Base-by-base conservation (phyloP, 2,797 vertebrate genomes). In the Acomys russatus region DNA sequence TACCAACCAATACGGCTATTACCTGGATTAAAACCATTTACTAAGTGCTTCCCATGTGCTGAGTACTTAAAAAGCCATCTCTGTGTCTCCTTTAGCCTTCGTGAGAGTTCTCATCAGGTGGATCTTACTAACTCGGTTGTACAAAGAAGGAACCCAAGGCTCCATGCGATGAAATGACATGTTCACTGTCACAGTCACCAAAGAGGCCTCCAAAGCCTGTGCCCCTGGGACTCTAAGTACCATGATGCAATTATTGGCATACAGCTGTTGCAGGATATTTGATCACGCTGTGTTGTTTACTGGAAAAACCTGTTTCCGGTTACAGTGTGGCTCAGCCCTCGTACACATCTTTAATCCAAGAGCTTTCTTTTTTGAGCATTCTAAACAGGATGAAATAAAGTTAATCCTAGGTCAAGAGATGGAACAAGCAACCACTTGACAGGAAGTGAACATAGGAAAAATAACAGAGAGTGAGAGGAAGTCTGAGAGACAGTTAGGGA, bases 121-220 rank as follows among this genome's bases (percentile, higher is more conserved):
- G 9, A 38, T 66, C 79, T 79, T 74, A 49, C 56, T 49, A 78
- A 51, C 73, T 61, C 66, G 17, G 1, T 66, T 66, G 35, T 49
- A 33, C 35, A 35, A 44, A 35, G 74, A 74, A 20, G 18, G 68
- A 59, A 79, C 64, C 30, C 7, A 10, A 73, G 79, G 23, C 54
- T 59, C 54, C 6, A 2, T 1, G 0, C 59, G 2, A 23, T 59
- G 17, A 28, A 33, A 49, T 51, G 5, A 9, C 56, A 9, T 44
- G 17, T 12, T 68, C 22, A 35, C 10, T 38, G 2, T 56, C 38
- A 9, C 3, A 23, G 71, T 23, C 63, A 17, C 38, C 49, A 6
- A 78, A 56, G 66, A 51, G 35, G n/a, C 25, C 23, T 20, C 77
- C 77, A 79, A n/a, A 56, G 30, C 51, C 77, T 79, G 28, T n/a